A percentile compares a stretch with the other conserved stretches of the same genome.
These are phyloP conservation scores for Pluvianellus socialis DNA, from an alignment of 2,113 vertebrate genomes.

Conservation along the genomic window DNA sequence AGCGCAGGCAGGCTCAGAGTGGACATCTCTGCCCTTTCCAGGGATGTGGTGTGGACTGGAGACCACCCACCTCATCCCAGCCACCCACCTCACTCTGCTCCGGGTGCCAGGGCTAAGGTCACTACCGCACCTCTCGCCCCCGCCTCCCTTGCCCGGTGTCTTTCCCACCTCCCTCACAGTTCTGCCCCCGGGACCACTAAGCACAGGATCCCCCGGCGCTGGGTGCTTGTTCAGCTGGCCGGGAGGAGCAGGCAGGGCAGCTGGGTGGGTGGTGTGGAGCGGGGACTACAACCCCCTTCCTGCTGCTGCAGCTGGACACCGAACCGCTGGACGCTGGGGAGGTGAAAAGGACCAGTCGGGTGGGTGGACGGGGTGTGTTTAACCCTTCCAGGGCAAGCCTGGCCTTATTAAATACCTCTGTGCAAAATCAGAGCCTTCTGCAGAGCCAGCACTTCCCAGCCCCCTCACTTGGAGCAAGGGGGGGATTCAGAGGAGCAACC, in stretches of 20 bases:
- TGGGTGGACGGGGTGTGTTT: background rate
- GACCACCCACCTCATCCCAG: conserved; percentile 4
- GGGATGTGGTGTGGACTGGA: background rate
- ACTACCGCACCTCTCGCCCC: background rate
- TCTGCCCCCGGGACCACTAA: background rate
- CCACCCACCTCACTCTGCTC: background rate
- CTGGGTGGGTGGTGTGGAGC: background rate
- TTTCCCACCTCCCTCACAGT: background rate
- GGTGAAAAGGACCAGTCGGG: background rate
- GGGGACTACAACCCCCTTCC: background rate
- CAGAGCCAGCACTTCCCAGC: background rate
- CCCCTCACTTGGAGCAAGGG: background rate
- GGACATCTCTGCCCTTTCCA: background rate
- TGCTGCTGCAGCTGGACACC: background rate
- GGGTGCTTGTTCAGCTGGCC: conserved; percentile 12
- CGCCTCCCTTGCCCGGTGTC: background rate
- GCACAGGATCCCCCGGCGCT: accelerated
- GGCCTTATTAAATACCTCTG: background rate
- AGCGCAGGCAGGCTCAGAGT: background rate
- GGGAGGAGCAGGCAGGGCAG: background rate
- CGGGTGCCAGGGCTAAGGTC: background rate
- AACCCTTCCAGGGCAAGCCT: background rate
- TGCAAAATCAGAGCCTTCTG: background rate
- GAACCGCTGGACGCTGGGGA: too few relatives aligned
- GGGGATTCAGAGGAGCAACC: background rate